Evolutionary conservation across 2,888 invertebrate species (phyloP).

Genomic region (Aphidius colemani): DNA sequence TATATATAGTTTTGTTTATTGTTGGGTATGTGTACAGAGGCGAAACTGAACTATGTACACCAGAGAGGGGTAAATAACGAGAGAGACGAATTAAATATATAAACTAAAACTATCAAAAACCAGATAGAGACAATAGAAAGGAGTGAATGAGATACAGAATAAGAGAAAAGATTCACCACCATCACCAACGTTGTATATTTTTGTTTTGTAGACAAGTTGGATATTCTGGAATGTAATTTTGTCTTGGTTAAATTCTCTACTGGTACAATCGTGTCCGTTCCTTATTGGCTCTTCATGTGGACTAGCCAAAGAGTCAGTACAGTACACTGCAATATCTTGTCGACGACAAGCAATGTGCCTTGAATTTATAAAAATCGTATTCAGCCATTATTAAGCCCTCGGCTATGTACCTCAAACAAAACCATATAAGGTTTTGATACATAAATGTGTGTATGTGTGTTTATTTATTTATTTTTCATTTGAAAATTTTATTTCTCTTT

Average conservation of each 20-base stretch:
- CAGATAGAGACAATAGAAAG: slow-evolving; percentile 1
- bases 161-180: too few relatives aligned
- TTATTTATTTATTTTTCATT: background rate
- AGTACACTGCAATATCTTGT: slow-evolving; percentile 35
- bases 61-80: slow-evolving; percentile 1
- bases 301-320: slow-evolving; percentile 1
- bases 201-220: slow-evolving; percentile 36
- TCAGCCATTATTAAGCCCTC: slow-evolving; percentile 47
- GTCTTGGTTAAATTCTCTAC: slow-evolving; percentile 49
- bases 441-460: background rate
- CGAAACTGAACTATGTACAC: background rate
- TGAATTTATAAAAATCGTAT: slow-evolving; percentile 50
- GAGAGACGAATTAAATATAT: background rate
- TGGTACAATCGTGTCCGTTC: slow-evolving; percentile 34
- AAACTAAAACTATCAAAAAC: background rate
- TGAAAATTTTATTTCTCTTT: background rate
- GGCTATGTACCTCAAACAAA: background rate
- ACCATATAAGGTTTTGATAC: slow-evolving; percentile 8
- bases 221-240: slow-evolving; percentile 58
- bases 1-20: slow-evolving; percentile 16
- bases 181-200: slow-evolving; percentile 2
- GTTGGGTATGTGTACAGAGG: background rate
- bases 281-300: slow-evolving; percentile 47
- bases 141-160: too few relatives aligned
- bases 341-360: too few relatives aligned